Percentiles rank a stretch among this genome's conserved stretches.
These are phyloP conservation scores for Ypsolopha sequella DNA, from an alignment of 2,888 invertebrate species.

Conservation along the genomic window DNA sequence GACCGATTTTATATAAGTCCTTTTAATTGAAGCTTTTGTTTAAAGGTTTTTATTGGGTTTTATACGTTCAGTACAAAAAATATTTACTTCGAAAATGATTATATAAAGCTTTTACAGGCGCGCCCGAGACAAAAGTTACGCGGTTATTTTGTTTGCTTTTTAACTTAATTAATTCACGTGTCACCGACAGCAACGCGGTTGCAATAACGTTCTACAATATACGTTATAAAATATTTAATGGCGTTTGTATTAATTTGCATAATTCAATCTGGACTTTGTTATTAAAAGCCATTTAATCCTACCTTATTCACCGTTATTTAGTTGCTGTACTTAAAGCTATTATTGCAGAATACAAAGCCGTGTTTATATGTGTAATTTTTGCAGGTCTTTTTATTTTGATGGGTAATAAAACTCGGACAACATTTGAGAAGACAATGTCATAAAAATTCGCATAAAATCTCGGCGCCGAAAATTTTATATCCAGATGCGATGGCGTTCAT, in stretches of 20 bases:
- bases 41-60: too few relatives aligned
- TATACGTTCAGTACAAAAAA: too few relatives aligned
- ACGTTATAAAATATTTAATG: conserved; percentile 25
- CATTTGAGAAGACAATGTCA: conserved; percentile 60
- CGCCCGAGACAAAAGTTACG: conserved; percentile 21
- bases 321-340: too few relatives aligned
- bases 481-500: conserved; percentile 41
- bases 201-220: conserved; percentile 28
- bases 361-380: conserved; percentile 2
- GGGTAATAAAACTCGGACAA: conserved; percentile 54
- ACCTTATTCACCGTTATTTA: background rate
- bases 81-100: too few relatives aligned
- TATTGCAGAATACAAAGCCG: conserved; percentile 1
- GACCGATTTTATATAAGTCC: background rate
- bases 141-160: conserved; percentile 28
- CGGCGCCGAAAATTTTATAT: conserved; percentile 55
- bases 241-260: conserved; percentile 20
- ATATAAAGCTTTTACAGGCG: background rate
- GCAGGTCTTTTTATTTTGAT: conserved; percentile 30
- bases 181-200: conserved; percentile 19
- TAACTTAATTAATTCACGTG: conserved; percentile 40
- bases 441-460: conserved; percentile 64
- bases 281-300: conserved; percentile 11
- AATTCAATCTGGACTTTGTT: conserved; percentile 21
- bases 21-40: too few relatives aligned